These are phyloP conservation scores for Microtus oregoni DNA, from an alignment of 2,113 vertebrate species.

Conservation along the genomic window DNA sequence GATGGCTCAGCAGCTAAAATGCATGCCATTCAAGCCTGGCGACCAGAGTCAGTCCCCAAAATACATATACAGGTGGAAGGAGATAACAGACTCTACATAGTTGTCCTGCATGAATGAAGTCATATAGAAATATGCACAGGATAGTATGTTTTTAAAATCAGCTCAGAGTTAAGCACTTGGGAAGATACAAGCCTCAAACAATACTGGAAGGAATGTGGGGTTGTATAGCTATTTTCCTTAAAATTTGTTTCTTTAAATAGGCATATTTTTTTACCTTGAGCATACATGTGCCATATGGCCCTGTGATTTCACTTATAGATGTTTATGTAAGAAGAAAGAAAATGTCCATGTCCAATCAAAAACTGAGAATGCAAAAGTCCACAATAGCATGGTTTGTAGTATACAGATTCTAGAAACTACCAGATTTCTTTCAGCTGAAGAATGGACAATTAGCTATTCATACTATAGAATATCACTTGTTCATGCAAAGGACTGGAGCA, in stretches of 20 bases:
- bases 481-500: neutral
- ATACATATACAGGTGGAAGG: neutral
- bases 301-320: neutral
- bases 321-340: conserved; percentile 5
- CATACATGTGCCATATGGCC: neutral
- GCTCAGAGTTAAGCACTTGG: neutral
- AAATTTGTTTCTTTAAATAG: neutral
- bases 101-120: neutral
- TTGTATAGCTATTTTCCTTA: neutral
- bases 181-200: neutral
- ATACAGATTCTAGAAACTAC: neutral
- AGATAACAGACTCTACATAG: neutral
- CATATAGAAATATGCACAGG: neutral
- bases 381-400: neutral
- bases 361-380: neutral
- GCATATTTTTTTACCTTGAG: neutral
- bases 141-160: neutral
- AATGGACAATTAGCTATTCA: neutral
- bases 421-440: neutral
- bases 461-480: neutral
- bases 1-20: neutral
- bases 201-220: neutral
- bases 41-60: neutral
- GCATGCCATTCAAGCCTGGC: neutral
- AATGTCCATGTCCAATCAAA: neutral